phyloP scores from a whole-genome alignment of 2,888 invertebrate species.

The Drosophila recens region DNA sequence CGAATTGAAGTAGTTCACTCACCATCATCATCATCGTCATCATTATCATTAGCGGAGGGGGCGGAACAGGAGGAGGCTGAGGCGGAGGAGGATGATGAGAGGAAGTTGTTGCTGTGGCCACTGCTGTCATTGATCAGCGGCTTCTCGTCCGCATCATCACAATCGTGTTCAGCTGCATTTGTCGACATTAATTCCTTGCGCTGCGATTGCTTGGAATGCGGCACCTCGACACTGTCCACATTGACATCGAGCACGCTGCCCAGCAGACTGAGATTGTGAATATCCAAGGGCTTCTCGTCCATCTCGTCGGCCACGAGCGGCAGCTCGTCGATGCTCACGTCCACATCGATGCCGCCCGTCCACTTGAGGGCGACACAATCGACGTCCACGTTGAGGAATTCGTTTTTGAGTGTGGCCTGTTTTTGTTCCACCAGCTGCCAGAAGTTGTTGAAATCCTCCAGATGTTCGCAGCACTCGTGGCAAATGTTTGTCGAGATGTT shows the following conservation, averaged over 20 bases:
- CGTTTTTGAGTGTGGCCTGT: constrained; percentile 67
- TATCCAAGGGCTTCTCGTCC: constrained; percentile 72
- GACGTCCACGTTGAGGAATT: constrained; percentile 69
- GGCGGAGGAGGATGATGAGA: background rate
- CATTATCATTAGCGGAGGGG: background rate
- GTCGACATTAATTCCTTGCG: background rate
- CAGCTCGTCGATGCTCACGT: constrained; percentile 69
- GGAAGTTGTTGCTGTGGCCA: background rate
- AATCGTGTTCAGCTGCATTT: constrained; percentile 8
- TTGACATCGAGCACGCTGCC: constrained; percentile 71
- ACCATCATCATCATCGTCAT: constrained; percentile 52
- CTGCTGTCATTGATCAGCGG: constrained; percentile 34
- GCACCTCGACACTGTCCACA: constrained; percentile 70
- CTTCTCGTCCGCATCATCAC: constrained; percentile 53
- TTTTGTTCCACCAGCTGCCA: constrained; percentile 73
- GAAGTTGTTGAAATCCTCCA: constrained; percentile 73
- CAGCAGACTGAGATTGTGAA: constrained; percentile 65
- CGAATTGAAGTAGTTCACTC: constrained; percentile 5
- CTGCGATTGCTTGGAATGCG: constrained; percentile 10
- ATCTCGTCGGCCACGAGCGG: constrained; percentile 65
- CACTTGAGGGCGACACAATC: constrained; percentile 69
- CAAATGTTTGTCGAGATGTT: constrained; percentile 69
- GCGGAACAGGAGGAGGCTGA: background rate
- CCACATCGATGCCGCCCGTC: constrained; percentile 58
- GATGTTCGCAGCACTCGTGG: constrained; percentile 68